A percentile compares a stretch with the other conserved stretches of the same genome.
These are phyloP conservation scores for Microcebus jonahi DNA, from an alignment of 2,113 vertebrate genomes.

Conservation along the genomic window DNA sequence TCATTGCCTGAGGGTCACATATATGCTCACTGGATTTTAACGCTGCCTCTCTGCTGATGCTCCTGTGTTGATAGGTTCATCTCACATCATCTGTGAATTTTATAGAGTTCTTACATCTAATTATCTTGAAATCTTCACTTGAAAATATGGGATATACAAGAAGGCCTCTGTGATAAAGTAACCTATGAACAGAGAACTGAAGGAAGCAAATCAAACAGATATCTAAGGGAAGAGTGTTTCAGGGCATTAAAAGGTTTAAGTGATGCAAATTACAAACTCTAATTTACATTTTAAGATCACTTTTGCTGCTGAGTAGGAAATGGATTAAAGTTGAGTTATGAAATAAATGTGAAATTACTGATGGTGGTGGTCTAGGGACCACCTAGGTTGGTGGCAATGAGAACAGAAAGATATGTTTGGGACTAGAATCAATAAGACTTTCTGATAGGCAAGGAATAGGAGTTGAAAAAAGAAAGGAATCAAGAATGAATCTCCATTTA, in stretches of 20 bases:
- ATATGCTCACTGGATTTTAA: not conserved
- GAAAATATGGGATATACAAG: conserved; percentile 4
- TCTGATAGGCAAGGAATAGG: not conserved
- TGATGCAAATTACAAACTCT: not conserved
- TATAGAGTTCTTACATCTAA: not conserved
- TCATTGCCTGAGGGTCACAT: not conserved
- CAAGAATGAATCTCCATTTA: not conserved
- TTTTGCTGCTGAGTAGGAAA: conserved; percentile 26
- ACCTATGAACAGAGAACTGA: too few relatives aligned
- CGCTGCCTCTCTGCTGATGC: not conserved
- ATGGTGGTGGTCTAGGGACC: not conserved
- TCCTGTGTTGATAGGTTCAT: not conserved
- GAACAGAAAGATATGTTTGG: not conserved
- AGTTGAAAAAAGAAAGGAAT: not conserved
- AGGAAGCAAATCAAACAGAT: too few relatives aligned
- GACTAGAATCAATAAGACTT: not conserved
- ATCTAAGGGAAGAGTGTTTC: too few relatives aligned
- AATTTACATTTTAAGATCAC: not conserved
- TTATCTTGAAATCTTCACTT: not conserved
- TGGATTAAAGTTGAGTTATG: not conserved
- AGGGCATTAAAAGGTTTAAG: too few relatives aligned
- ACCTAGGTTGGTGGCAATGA: not conserved
- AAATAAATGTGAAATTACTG: not conserved
- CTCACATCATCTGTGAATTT: not conserved
- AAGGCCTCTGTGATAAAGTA: too few relatives aligned